Evolutionary conservation across 2,113 vertebrate species (phyloP), one percentile per base, ranked within the genome.

Genomic region (Lanius ludovicianus): DNA sequence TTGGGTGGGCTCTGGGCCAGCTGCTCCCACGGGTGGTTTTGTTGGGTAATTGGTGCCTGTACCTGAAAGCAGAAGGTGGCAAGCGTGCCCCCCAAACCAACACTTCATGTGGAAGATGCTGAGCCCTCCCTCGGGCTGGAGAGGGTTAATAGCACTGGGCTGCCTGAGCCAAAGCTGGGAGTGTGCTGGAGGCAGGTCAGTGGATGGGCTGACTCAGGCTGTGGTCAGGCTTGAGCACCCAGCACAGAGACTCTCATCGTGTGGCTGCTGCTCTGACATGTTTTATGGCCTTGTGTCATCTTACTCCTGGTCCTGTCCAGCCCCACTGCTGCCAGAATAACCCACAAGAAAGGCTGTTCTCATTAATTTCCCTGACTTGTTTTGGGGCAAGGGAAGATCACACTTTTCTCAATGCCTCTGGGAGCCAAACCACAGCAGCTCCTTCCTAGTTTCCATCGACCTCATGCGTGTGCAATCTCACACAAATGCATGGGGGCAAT

Each of bases 301-400:
- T 41, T 9, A 27, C 17, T 77, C 31, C 79, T 30, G 63, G 82
- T 89, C 63, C 87, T 84, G 91, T 91, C 85, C 93, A 86, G 87
- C 83, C 55, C 55, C 0, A 0, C 47, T 18, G 12, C 62, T 91
- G 87, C 95, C 96, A 96, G 89, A 60, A 81, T 13, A 95, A 75
- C 69, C 88, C 95, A 95, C 95, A 95, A 95, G 65, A 96, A 96
- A 94, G 90, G 76, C 41, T 69, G 44, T 31, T 94, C 90, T 77
- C 47, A 23, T 84, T 15, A 88, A 77, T 96, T 95, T 71, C 82
- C 60, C 59, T 74, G 82, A 13, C 85, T 86, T 63, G 69, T 68
- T 94, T 71, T 52, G 57, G 83, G 76, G 88, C 33, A 41, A 84
- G 76, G 27, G 88, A 92, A 86, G 68, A 95, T 94, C 85, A 84